Evolutionary conservation across 2,888 invertebrate genomes (phyloP), one percentile per base, ranked within the genome.

Genomic region (Prosapia bicincta): DNA sequence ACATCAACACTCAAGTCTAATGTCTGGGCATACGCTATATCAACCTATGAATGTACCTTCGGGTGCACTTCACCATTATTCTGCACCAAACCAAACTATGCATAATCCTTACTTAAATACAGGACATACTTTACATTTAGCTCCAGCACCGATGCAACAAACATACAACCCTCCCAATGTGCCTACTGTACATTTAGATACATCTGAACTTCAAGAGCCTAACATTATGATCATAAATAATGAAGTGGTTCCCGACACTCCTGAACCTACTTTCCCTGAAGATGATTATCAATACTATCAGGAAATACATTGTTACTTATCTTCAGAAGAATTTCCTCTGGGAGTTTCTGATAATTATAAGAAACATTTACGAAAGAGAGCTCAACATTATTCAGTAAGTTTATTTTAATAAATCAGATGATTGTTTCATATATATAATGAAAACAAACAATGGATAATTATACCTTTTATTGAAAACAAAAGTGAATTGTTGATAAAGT

Each of bases 331-430:
- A 28, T 74, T 72, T 68, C 79, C 79, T 25, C 28, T 43, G 2
- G 72, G 77, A 30, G 77, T 75, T n/a, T 79, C 79, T 6, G 78
- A 78, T 0, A 75, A 78, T 43, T 79, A 79, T 70, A 75, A 71
- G 23, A 78, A 76, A 54, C 76, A 77, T 66, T 75, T 79, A 65
- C 76, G 78, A 69, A 78, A 77, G 54, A 74, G 78, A 54, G 78
- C 79, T 32, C 76, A 77, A 26, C 77, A 79, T 75, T 79, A 79
- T 77, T 71, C 77, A 73, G 79, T 79, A 24, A 78, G 69, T 79
- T 70, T 28, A n/a, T n/a, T n/a, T n/a, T n/a, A n/a, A n/a, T n/a
- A n/a, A n/a, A n/a, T n/a, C n/a, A n/a, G n/a, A 30, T 30, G 30
- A 30, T 30, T 9, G 30, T 6, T 30, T 6, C 9, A 30, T 30